A percentile compares a stretch with the other conserved stretches of the same genome.
These are phyloP conservation scores for Genyomyrus donnyi DNA, from an alignment of 2,113 vertebrate species.

Conservation along the genomic window DNA sequence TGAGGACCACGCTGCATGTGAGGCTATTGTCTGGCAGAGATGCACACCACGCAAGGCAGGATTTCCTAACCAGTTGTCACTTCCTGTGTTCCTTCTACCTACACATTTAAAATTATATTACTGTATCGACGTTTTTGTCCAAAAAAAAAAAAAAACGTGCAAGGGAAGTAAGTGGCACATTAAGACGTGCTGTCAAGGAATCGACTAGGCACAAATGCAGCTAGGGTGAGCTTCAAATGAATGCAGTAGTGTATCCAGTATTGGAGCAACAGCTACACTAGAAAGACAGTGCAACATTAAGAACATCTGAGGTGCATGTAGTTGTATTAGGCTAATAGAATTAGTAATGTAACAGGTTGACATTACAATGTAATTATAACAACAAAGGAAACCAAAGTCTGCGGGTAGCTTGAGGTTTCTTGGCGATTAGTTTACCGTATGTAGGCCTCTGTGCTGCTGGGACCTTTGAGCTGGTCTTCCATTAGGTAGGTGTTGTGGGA, in stretches of 20 bases:
- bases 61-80: neutral
- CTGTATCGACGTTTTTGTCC: neutral
- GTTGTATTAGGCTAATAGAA: neutral
- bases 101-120: neutral
- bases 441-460: slow-evolving; percentile 91
- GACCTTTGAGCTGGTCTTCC: slow-evolving; percentile 87
- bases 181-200: neutral
- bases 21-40: neutral
- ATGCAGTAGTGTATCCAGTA: neutral
- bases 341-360: neutral
- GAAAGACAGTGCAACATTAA: neutral
- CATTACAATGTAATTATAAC: neutral
- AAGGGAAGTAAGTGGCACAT: neutral
- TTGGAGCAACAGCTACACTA: neutral
- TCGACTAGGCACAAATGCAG: neutral
- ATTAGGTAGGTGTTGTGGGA: slow-evolving; percentile 95
- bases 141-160: neutral
- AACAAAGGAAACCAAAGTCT: neutral
- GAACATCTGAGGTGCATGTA: neutral
- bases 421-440: slow-evolving; percentile 63
- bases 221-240: neutral
- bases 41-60: neutral
- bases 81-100: neutral
- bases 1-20: slow-evolving; percentile 36
- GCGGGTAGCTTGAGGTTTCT: neutral